These are phyloP conservation scores for Drosophila repleta DNA, from an alignment of 1,140 invertebrate genomes.

Conservation along the genomic window DNA sequence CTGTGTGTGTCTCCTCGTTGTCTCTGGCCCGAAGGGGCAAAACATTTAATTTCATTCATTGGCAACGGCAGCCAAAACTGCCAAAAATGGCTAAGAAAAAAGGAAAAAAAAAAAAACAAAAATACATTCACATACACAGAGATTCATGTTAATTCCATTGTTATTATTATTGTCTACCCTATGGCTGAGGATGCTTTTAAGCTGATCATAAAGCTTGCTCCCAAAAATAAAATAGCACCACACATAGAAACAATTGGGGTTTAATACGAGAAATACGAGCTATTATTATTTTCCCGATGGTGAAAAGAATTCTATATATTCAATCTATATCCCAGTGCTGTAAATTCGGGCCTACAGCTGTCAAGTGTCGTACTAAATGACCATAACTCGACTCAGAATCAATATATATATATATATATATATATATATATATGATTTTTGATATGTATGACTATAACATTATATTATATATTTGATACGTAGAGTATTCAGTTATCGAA, in stretches of 20 bases:
- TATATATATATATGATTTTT: too few relatives aligned
- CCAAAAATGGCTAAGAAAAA: constrained; percentile 34
- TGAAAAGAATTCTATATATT: too few relatives aligned
- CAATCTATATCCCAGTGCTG: too few relatives aligned
- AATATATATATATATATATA: too few relatives aligned
- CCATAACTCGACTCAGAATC: too few relatives aligned
- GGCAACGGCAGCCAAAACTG: constrained; percentile 60
- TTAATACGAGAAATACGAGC: too few relatives aligned
- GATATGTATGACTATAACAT: too few relatives aligned
- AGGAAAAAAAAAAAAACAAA: constrained; percentile 24
- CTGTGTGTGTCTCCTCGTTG: constrained; percentile 1
- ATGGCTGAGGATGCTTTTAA: constrained; percentile 1
- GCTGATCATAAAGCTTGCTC: constrained; percentile 5
- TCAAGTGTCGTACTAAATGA: too few relatives aligned
- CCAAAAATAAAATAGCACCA: too few relatives aligned
- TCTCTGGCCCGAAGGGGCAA: constrained; percentile 46
- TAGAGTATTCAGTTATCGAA: constrained; percentile 9
- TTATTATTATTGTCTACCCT: constrained; percentile 39
- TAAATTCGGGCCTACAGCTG: too few relatives aligned
- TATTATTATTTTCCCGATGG: too few relatives aligned
- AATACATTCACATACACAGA: background rate
- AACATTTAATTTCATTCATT: constrained; percentile 81
- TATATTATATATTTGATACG: background rate
- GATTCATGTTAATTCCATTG: constrained; percentile 36
- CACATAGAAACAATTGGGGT: too few relatives aligned